Base-by-base conservation (phyloP, 2,797 vertebrate genomes). In the Cryptoblepharus egeriae region DNA sequence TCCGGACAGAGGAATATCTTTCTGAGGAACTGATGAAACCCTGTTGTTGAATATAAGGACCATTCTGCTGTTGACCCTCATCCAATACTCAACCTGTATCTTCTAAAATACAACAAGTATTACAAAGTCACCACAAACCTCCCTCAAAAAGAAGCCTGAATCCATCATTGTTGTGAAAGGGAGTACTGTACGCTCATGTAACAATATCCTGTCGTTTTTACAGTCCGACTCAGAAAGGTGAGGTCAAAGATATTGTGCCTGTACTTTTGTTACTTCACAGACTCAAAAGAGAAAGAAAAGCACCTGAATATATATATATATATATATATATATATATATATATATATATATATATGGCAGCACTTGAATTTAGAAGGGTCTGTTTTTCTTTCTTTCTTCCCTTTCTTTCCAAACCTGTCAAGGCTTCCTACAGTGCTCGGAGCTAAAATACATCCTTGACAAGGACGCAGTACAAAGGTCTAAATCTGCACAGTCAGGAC, bases 391-490 rank as follows among this genome's bases (percentile, higher is more conserved):
- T 58, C 37, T 37, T 42, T 20, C 26, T 3, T 49, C 68, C 60
- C 70, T 82, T 83, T 83, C 9, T 9, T 45, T 79, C 84, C 85
- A 45, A 70, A 3, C 15, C 28, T 81, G 75, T 78, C 28, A 72
- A 32, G 84, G 68, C 39, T 85, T 84, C 39, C 64, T 82, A 35
- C 52, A 86, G 35, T n/a, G 58, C 83, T 52, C 67, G 42, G 16
- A 61, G 52, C 35, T 61, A 45, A 71, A 70, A 61, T 45, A 60
- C 32, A 80, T 76, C 30, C 80, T 88, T 89, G 82, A 67, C 87
- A 89, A 75, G 10, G 63, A 26, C 76, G 1, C 49, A 85, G 57
- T 35, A 6, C 75, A 86, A 90, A 89, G 64, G 5, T 88, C 88
- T 81, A 80, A 78, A 77, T 84, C 85, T 81, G 77, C 83, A 28